Evolutionary conservation across 2,888 invertebrate genomes (phyloP).

Genomic region (Esperia sulphurella): DNA sequence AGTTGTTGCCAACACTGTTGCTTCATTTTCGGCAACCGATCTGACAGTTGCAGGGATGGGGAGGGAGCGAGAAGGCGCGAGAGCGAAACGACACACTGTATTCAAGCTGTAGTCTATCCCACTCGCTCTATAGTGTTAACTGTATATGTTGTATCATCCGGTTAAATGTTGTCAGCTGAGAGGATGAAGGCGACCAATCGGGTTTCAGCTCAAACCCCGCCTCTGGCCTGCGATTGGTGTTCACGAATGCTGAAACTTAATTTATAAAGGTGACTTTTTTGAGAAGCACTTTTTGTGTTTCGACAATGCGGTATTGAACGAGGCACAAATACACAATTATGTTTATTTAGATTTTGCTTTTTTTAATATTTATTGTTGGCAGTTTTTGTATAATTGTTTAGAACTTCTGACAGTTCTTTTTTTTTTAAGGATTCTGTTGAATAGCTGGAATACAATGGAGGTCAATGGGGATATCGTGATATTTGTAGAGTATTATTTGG

Average conservation of each 20-base stretch:
- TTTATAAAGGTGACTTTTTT: conserved; percentile 78
- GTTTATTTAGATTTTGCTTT: conserved; percentile 66
- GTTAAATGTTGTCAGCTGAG: conserved; percentile 75
- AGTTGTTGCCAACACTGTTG: conserved; percentile 69
- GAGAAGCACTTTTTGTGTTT: conserved; percentile 65
- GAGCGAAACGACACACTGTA: conserved; percentile 71
- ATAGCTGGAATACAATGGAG: conserved; percentile 17
- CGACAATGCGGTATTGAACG: conserved; percentile 71
- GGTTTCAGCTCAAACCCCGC: conserved; percentile 39
- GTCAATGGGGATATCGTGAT: conserved; percentile 20
- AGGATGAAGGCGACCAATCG: conserved; percentile 52
- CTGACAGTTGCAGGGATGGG: conserved; percentile 55
- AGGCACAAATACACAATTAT: conserved; percentile 72
- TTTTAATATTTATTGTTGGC: conserved; percentile 51
- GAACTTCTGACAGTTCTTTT: conserved; percentile 29
- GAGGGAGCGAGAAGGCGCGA: conserved; percentile 46
- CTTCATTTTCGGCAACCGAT: conserved; percentile 57
- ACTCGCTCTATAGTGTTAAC: conserved; percentile 66
- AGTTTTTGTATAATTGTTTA: conserved; percentile 53
- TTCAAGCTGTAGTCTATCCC: conserved; percentile 52
- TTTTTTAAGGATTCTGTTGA: conserved; percentile 19
- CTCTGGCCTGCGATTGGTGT: conserved; percentile 55
- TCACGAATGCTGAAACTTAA: conserved; percentile 65
- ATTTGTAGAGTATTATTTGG: conserved; percentile 27
- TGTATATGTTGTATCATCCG: conserved; percentile 78